These are phyloP conservation scores for Drosophila funebris DNA, from an alignment of 1,140 invertebrate species.

Conservation along the genomic window DNA sequence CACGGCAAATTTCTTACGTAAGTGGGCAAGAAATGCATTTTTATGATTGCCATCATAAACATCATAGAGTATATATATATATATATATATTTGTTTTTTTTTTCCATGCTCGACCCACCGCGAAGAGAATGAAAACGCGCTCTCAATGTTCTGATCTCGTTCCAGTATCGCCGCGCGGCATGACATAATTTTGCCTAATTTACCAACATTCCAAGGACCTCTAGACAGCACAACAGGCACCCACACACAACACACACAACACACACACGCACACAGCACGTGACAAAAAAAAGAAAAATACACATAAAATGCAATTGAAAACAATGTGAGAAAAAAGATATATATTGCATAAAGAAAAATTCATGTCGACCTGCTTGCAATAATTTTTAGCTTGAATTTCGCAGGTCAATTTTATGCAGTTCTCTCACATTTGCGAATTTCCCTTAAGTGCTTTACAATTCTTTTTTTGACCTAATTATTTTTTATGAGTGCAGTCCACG, in stretches of 20 bases:
- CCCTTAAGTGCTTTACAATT: slow-evolving; percentile 46
- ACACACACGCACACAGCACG: slow-evolving; percentile 55
- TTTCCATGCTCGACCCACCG: not conserved
- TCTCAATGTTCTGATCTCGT: slow-evolving; percentile 81
- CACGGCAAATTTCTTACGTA: slow-evolving; percentile 71
- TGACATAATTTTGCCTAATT: slow-evolving; percentile 82
- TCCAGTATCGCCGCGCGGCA: slow-evolving; percentile 59
- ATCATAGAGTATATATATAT: too few relatives aligned
- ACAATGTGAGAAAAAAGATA: slow-evolving; percentile 12
- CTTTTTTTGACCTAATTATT: slow-evolving; percentile 82
- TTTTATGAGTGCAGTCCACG: slow-evolving; percentile 76
- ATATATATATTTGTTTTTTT: slow-evolving; percentile 38
- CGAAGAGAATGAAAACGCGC: slow-evolving; percentile 69
- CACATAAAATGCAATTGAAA: slow-evolving; percentile 9
- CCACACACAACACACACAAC: not conserved
- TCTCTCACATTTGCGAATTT: slow-evolving; percentile 23
- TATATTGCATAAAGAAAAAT: slow-evolving; percentile 29
- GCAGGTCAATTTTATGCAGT: slow-evolving; percentile 58
- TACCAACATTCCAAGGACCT: slow-evolving; percentile 58
- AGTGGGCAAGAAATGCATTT: slow-evolving; percentile 58
- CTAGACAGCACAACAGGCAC: slow-evolving; percentile 16
- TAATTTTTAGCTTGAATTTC: slow-evolving; percentile 69
- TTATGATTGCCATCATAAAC: slow-evolving; percentile 70
- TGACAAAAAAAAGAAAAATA: slow-evolving; percentile 60
- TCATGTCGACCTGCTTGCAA: slow-evolving; percentile 42